Conservation (phyloP, 2,797 vertebrate genomes). For the Hypotaenidia okinawae region DNA sequence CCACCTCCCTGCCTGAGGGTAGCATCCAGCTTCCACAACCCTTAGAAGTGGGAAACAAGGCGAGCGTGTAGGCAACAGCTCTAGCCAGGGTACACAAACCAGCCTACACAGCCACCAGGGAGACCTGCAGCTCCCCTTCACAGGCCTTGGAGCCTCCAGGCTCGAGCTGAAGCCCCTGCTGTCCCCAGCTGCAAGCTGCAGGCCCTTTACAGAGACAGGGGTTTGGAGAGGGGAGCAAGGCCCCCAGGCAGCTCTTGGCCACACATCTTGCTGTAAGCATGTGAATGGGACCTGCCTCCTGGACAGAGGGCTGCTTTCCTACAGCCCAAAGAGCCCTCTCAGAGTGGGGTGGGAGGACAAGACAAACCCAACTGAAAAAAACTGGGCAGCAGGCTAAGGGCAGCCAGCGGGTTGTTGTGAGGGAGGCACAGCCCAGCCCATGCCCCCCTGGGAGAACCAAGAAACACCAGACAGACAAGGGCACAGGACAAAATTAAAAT, state of each 20-base stretch:
- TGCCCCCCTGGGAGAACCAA: not conserved
- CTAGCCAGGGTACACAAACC: not conserved
- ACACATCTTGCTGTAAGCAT: not conserved
- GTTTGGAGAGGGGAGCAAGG: not conserved
- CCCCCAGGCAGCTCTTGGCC: not conserved
- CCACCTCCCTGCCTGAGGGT: not conserved
- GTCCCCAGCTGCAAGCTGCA: not conserved
- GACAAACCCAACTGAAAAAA: slow-evolving; percentile 23
- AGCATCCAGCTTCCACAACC: slow-evolving; percentile 4
- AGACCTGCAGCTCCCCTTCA: slow-evolving; percentile 36
- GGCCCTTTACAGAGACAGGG: not conserved
- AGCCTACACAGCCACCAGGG: not conserved
- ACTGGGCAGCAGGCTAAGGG: not conserved
- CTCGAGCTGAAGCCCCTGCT: not conserved
- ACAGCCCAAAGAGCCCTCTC: not conserved
- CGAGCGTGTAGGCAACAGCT: not conserved
- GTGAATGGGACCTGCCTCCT: not conserved
- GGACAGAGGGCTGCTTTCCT: not conserved
- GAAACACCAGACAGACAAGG: slow-evolving; percentile 5
- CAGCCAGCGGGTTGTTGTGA: not conserved
- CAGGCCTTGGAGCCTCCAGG: slow-evolving; percentile 26
- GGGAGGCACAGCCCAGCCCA: not conserved
- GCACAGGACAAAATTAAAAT: slow-evolving; percentile 43
- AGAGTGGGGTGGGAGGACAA: not conserved
- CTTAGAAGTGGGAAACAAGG: not conserved